These are phyloP conservation scores for Microchrysa polita DNA, from an alignment of 2,888 invertebrate species.

Conservation along the genomic window DNA sequence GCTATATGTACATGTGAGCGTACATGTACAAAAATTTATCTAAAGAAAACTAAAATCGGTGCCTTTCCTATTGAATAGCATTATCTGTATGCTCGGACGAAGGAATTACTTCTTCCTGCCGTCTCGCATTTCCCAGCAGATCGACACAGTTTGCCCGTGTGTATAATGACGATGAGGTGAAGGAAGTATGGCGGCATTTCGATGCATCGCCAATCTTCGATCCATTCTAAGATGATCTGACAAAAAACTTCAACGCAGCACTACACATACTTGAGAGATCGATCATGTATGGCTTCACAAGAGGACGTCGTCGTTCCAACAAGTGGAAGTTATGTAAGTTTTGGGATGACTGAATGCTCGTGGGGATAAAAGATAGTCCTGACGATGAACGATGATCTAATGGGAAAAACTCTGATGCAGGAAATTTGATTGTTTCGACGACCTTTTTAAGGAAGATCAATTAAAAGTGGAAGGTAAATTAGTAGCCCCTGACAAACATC, in stretches of 20 bases:
- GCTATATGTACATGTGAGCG: background rate
- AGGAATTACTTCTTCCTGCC: slow-evolving; percentile 3
- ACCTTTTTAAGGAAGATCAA: no score
- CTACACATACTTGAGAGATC: slow-evolving; percentile 26
- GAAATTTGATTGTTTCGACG: no score
- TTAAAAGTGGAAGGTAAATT: background rate
- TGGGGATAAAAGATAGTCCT: background rate
- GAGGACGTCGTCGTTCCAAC: background rate
- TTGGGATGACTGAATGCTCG: background rate
- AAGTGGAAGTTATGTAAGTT: slow-evolving; percentile 36
- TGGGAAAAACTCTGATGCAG: background rate
- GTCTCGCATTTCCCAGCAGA: no score
- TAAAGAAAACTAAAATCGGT: slow-evolving; percentile 12
- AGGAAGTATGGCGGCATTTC: slow-evolving; percentile 3
- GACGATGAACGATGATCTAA: background rate
- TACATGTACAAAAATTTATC: slow-evolving; percentile 22
- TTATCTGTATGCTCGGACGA: no score
- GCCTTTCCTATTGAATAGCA: slow-evolving; percentile 1
- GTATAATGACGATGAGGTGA: no score
- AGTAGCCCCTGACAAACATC: no score
- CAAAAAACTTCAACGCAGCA: slow-evolving; percentile 34
- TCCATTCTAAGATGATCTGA: slow-evolving; percentile 29
- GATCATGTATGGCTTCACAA: slow-evolving; percentile 22
- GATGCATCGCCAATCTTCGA: background rate
- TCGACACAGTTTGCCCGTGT: no score